Evolutionary conservation across 2,113 vertebrate genomes (phyloP).

Genomic region (Synodontis membranacea): DNA sequence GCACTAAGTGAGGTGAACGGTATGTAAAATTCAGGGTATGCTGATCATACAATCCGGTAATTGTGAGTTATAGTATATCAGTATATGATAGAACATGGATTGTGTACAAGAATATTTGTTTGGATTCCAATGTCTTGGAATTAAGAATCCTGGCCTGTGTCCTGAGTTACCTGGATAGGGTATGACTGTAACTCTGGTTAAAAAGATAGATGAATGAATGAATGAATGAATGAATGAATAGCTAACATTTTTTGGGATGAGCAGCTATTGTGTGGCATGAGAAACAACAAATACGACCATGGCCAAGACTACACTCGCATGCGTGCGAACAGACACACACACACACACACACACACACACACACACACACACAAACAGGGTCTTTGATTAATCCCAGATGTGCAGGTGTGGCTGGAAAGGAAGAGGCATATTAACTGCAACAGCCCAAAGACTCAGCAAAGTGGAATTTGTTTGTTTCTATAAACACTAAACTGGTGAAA

Average conservation of each 20-base stretch:
- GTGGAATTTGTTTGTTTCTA: conserved; percentile 34
- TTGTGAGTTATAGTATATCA: neutral
- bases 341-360: neutral
- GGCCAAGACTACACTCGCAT: neutral
- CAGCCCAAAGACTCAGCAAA: conserved; percentile 30
- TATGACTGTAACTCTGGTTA: neutral
- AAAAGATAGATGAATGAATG: neutral
- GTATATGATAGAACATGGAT: neutral
- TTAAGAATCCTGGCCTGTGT: neutral
- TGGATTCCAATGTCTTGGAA: neutral
- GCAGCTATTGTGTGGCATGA: neutral
- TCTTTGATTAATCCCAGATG: conserved; percentile 37
- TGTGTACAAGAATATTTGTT: neutral
- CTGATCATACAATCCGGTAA: neutral
- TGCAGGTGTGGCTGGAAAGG: conserved; percentile 26
- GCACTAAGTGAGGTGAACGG: neutral
- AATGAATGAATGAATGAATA: neutral
- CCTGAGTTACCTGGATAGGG: neutral
- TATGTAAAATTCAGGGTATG: neutral
- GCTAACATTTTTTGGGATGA: neutral
- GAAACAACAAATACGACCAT: neutral
- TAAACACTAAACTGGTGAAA: neutral
- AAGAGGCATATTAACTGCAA: conserved; percentile 6
- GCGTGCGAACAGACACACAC: neutral
- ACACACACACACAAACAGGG: neutral